Conservation (phyloP, 2,888 invertebrate genomes). For the Polyommatus iphigenia region DNA sequence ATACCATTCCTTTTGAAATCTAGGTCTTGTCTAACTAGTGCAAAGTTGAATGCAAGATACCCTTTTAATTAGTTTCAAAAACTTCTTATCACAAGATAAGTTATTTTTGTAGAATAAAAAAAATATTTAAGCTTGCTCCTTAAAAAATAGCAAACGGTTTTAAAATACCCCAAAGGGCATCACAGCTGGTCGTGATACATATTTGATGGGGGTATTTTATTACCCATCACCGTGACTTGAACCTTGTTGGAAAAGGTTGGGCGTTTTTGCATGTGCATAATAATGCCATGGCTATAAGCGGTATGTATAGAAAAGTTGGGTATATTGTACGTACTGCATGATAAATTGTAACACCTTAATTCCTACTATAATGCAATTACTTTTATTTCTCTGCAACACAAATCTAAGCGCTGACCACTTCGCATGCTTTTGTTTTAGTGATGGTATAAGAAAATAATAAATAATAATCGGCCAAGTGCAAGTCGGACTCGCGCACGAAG, state of each 20-base stretch:
- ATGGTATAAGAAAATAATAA: too few relatives aligned
- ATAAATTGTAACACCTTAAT: too few relatives aligned
- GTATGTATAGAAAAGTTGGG: not conserved
- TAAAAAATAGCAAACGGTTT: not conserved
- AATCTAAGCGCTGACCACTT: too few relatives aligned
- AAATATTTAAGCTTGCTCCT: not conserved
- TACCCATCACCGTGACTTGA: slow-evolving; percentile 1
- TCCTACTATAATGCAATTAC: too few relatives aligned
- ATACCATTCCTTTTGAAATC: not conserved
- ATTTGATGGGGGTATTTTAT: slow-evolving; percentile 10
- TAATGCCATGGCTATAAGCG: not conserved
- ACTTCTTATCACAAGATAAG: too few relatives aligned
- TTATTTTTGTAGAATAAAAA: not conserved
- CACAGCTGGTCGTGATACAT: not conserved
- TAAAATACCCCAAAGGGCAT: not conserved
- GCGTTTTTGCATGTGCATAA: not conserved
- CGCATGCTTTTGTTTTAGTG: too few relatives aligned
- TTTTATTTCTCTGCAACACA: too few relatives aligned
- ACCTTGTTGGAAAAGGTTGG: not conserved
- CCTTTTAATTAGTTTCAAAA: not conserved
- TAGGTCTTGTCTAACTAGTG: not conserved
- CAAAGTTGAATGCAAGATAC: not conserved
- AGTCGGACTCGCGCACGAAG: too few relatives aligned
- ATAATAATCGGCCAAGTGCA: too few relatives aligned
- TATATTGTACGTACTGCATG: too few relatives aligned